Evolutionary conservation across 2,888 invertebrate genomes (phyloP), one percentile per base, ranked within the genome.

Genomic region (Siphlonurus alternatus): DNA sequence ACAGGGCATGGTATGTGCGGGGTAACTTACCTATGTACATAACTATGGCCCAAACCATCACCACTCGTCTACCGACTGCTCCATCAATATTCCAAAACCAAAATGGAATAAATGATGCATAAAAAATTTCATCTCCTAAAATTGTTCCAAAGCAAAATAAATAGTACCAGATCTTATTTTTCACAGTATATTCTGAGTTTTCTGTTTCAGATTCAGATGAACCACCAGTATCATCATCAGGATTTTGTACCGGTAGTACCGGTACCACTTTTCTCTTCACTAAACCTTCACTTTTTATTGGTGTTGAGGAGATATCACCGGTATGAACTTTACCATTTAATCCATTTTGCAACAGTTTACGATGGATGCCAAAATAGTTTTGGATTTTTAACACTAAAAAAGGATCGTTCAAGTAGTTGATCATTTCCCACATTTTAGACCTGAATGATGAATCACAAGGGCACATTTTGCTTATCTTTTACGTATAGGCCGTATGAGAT

Each of bases 61-160:
- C 84, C 20, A 93, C 85, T 74, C 91, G 80, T 69, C 94, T 79
- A 18, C 90, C 89, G 1, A 93, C 88, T 25, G 87, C 87, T 22
- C 89, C 88, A 76, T 94, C 94, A 65, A 94, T 81, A 76, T 94
- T 95, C 94, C 94, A 95, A 73, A 93, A 89, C 87, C 92, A 91
- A 75, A 92, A 92, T 1, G 94, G 92, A 72, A 93, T 93, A 73
- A 93, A 93, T n/a, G 85, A 81, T 1, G 88, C 85, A 76, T 94
- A 95, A 75, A 95, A 95, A 67, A 88, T 80, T 77, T 94, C 94
- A 76, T 94, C 93, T 0, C 94, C 94, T 25, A 95, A 76, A 66
- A 87, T 87, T 0, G 93, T 92, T 20, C 93, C 93, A 72, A 93
- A 80, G 22, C 84, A 76, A 74, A 94, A 94, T 67, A 93, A 72